phyloP scores from a whole-genome alignment of 64 coral and sea anemone genomes.

The Acropora tenuis region DNA sequence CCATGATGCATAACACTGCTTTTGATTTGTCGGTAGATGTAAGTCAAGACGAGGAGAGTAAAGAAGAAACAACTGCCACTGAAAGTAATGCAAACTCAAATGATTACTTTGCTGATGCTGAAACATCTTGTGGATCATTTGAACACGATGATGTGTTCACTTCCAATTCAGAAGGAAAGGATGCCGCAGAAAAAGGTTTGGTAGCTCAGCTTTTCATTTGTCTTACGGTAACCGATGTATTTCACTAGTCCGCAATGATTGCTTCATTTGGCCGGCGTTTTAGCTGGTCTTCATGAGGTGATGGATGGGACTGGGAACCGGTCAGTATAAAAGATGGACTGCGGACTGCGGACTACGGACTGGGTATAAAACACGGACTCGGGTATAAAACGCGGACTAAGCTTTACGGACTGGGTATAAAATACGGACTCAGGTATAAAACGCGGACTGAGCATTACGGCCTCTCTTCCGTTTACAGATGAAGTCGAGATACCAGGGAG shows the following conservation, averaged over 20 bases:
- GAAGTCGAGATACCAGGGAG: no score
- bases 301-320: background rate
- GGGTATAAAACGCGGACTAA: no score
- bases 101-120: constrained; percentile 49
- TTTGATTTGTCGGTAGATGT: background rate
- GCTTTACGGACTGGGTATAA: no score
- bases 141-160: background rate
- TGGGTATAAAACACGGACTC: no score
- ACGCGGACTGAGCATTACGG: no score
- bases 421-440: no score
- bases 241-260: background rate
- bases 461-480: no score
- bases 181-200: background rate
- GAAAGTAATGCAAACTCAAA: constrained; percentile 15
- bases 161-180: background rate
- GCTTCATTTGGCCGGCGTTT: background rate
- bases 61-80: background rate
- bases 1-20: no score
- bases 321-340: no score
- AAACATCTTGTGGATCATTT: constrained; percentile 32
- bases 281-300: background rate
- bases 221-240: background rate
- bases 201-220: background rate
- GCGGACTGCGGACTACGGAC: no score
- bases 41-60: background rate